A percentile compares a stretch with the other conserved stretches of the same genome.
Conservation (phyloP, 2,113 vertebrate genomes). For the Pangasianodon gigas region DNA sequence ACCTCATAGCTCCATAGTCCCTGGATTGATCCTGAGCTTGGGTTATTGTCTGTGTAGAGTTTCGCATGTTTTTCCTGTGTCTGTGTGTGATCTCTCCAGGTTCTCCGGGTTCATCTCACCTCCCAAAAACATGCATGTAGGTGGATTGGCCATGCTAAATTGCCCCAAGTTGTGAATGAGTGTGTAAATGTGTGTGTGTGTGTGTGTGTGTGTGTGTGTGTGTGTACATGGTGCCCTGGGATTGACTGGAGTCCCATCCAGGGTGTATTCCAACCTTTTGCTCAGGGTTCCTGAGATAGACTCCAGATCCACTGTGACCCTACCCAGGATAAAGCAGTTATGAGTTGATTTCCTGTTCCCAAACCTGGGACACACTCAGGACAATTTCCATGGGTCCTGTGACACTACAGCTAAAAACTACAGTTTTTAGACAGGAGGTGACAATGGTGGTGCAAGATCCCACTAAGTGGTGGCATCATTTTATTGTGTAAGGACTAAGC, state of each 20-base stretch:
- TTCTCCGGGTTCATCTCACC: background rate
- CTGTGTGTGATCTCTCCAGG: background rate
- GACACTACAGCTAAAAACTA: too few species aligned
- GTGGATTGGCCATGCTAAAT: background rate
- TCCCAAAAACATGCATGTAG: background rate
- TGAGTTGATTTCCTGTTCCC: background rate
- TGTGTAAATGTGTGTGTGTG: constrained; percentile 1
- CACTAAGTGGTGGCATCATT: background rate
- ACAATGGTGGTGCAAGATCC: background rate
- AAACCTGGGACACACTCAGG: background rate
- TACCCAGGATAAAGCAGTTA: background rate
- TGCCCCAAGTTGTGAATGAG: background rate
- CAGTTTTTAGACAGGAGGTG: background rate
- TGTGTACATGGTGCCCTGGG: background rate
- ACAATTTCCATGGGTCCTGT: background rate
- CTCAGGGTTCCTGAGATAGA: background rate
- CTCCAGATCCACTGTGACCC: background rate
- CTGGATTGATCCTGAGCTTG: background rate
- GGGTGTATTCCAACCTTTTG: background rate
- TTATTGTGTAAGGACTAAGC: background rate
- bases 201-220: background rate
- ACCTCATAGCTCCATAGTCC: background rate
- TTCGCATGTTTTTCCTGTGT: background rate
- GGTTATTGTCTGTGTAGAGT: background rate
- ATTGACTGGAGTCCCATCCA: background rate